Conservation (phyloP, 2,888 invertebrate genomes). For the Pterostichus madidus region DNA sequence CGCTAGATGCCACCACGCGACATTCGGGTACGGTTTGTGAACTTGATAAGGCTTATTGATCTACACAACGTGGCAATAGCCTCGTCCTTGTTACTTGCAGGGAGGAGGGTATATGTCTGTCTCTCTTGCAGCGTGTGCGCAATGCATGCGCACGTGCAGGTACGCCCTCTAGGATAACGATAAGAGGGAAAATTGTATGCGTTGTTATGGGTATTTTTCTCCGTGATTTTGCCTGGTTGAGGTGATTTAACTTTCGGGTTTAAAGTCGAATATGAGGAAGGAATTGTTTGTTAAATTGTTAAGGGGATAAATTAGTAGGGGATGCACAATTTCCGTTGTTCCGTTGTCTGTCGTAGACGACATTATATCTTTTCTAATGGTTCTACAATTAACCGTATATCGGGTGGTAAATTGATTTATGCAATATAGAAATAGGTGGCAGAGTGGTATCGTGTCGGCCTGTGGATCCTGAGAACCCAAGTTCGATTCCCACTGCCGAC, state of each 20-base stretch:
- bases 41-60: constrained; percentile 71
- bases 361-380: too few species aligned
- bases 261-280: background rate
- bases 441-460: too few species aligned
- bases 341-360: too few species aligned
- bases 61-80: constrained; percentile 60
- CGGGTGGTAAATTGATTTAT: too few species aligned
- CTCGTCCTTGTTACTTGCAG: background rate
- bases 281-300: too few species aligned
- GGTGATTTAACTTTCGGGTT: background rate
- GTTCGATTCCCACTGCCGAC: too few species aligned
- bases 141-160: background rate
- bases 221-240: background rate
- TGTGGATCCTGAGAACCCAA: too few species aligned
- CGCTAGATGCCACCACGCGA: constrained; percentile 57
- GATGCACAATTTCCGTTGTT: too few species aligned
- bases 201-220: constrained; percentile 15
- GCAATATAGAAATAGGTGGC: too few species aligned
- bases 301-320: too few species aligned
- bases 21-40: constrained; percentile 60
- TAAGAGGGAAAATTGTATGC: too few species aligned
- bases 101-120: background rate
- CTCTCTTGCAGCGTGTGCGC: constrained; percentile 3
- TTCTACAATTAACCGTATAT: too few species aligned
- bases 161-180: constrained; percentile 13